Base-by-base conservation (phyloP, 2,113 vertebrate genomes). In the Corvus moneduloides region DNA sequence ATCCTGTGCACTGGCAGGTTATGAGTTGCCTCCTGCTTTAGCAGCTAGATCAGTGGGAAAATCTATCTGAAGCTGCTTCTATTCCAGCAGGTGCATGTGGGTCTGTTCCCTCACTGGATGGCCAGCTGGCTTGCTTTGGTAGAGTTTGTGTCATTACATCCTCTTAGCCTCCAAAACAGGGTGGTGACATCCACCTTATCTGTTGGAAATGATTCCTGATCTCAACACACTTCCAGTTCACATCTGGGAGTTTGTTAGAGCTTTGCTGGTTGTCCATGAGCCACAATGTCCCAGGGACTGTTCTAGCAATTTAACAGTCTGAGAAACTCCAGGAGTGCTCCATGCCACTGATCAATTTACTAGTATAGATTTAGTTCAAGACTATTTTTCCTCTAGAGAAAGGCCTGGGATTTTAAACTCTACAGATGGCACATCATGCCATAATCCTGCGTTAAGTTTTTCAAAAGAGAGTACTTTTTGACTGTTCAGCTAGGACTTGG, bases 121-220 rank as follows among this genome's bases (percentile, higher is more conserved):
- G n/a, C 64, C 92, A 91, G 61, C 68, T 95, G 87, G 62, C 77
- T 89, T 72, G 11, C n/a, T 81, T 81, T 16, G 1, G 37, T 26
- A 66, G 33, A 2, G 7, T 51, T 73, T 73, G 32, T 74, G 52
- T 82, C 67, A 68, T 87, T 91, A 49, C 35, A 84, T n/a, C 41
- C 77, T 82, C 30, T 82, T 90, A 79, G 54, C 62, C 62, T 94
- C 54, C 62, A 73, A 64, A 90, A 49, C 24, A 61, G 24, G 62
- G 85, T 85, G 66, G 35, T 95, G 85, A 87, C 63, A 83, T 82
- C 41, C 67, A 93, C 78, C 81, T 90, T 69, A 61, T 68, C 69
- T 84, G 28, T 56, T 79, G 82, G 58, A 85, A 87, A 24, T 9
- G 9, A 59, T 58, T 62, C n/a, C 68, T 1, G 2, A 51, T 49